A percentile compares a stretch with the other conserved stretches of the same genome.
These are phyloP conservation scores for Koerneria pararmatus DNA, from an alignment of 2,888 invertebrate species.

Conservation along the genomic window DNA sequence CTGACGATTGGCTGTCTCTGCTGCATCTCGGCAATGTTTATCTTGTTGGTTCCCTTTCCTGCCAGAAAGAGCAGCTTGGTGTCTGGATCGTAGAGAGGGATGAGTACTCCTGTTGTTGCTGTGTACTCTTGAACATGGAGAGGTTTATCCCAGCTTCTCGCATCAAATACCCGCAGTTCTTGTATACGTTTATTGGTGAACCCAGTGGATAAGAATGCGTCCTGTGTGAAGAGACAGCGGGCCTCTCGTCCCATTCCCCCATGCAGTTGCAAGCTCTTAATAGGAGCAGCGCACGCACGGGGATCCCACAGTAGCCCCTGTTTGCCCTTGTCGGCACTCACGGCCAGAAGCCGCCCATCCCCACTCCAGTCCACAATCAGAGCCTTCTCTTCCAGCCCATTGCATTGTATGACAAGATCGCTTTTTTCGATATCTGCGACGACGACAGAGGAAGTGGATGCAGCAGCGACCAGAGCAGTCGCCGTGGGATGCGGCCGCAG, in stretches of 20 bases:
- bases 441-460: slow-evolving; percentile 76
- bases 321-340: slow-evolving; percentile 65
- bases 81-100: slow-evolving; percentile 86
- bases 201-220: slow-evolving; percentile 80
- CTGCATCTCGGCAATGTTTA: slow-evolving; percentile 82
- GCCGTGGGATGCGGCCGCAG: slow-evolving; percentile 75
- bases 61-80: slow-evolving; percentile 91
- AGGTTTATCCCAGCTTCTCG: slow-evolving; percentile 74
- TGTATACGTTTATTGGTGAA: slow-evolving; percentile 81
- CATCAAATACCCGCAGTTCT: slow-evolving; percentile 82
- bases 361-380: slow-evolving; percentile 86
- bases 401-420: slow-evolving; percentile 66
- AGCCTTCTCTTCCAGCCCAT: slow-evolving; percentile 67
- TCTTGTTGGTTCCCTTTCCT: slow-evolving; percentile 80
- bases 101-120: slow-evolving; percentile 69
- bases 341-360: slow-evolving; percentile 77
- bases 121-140: slow-evolving; percentile 61
- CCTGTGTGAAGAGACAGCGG: slow-evolving; percentile 83
- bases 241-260: slow-evolving; percentile 48
- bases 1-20: slow-evolving; percentile 69
- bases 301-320: slow-evolving; percentile 61
- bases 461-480: slow-evolving; percentile 80
- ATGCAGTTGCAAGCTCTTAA: slow-evolving; percentile 40
- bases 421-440: slow-evolving; percentile 82
- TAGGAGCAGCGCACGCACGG: slow-evolving; percentile 51